Conservation (phyloP, 2,113 vertebrate genomes). For the Micronycteris hirsuta region DNA sequence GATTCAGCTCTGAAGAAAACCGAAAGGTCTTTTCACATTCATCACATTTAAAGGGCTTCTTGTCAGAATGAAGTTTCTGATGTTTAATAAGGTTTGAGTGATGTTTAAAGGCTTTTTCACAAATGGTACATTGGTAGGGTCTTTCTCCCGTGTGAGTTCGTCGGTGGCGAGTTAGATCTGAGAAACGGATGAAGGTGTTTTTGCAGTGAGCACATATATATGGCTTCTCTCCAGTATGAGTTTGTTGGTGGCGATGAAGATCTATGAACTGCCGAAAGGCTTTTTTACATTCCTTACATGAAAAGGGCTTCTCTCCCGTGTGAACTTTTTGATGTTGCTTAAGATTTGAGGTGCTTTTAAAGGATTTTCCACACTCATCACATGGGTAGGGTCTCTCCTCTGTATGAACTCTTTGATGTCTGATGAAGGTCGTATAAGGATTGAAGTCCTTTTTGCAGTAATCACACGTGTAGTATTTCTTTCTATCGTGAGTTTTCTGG, state of each 20-base stretch:
- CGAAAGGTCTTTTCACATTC: constrained; percentile 12
- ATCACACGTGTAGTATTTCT: background rate
- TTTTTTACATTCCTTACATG: constrained; percentile 9
- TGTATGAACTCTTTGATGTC: constrained; percentile 17
- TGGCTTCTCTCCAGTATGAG: background rate
- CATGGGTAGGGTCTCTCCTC: constrained; percentile 27
- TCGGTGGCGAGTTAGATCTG: background rate
- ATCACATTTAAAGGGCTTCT: background rate
- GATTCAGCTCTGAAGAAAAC: background rate
- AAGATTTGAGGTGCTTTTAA: constrained; percentile 31
- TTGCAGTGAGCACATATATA: background rate
- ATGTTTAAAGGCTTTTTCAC: background rate
- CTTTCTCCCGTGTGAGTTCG: background rate
- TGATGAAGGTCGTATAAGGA: background rate
- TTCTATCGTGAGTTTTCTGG: background rate
- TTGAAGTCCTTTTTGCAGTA: constrained; percentile 18
- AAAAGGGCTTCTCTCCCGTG: background rate
- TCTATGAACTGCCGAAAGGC: background rate
- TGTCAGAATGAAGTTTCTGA: constrained; percentile 9
- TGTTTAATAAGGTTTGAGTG: background rate
- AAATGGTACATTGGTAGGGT: background rate
- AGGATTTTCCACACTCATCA: background rate
- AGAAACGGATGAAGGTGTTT: constrained; percentile 25
- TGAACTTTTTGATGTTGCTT: constrained; percentile 42
- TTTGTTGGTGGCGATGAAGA: constrained; percentile 16